Evolutionary conservation across 2,888 invertebrate genomes (phyloP), one percentile per base, ranked within the genome.

Genomic region (Dryococelus australis): DNA sequence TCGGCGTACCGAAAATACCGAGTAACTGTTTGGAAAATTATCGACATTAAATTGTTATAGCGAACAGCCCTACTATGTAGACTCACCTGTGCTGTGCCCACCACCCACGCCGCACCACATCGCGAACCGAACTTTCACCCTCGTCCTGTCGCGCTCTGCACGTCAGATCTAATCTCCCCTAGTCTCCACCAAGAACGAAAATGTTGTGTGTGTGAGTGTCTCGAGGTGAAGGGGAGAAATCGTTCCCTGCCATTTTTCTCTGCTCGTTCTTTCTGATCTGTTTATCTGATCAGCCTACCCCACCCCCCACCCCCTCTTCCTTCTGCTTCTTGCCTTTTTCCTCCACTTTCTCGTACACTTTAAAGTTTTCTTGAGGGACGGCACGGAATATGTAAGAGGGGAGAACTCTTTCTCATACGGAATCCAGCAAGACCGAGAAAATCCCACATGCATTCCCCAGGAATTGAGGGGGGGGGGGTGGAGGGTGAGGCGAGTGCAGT

Each of bases 261-360:
- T n/a, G 65, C 65, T 65, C 6, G 65, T 65, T 65, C 65, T 65
- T 65, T 65, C 65, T 65, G 65, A 65, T 65, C 65, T 65, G 65
- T 65, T 65, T 65, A 65, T 65, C 65, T 65, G 65, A 65, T 65
- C 65, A 65, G 65, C 65, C 12, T 65, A 10, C 24, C 65, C n/a
- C n/a, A n/a, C 65, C 65, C n/a, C 20, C 2, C 2, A 8, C 4
- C 13, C 51, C 51, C 51, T 24, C 65, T 65, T 24, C n/a, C 24
- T 3, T 6, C 16, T 5, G 10, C 65, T 16, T 8, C 24, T 47
- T 8, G 47, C 16, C 8, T 8, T n/a, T n/a, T 24, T 24, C 65
- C 8, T 20, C 65, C 65, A 65, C 65, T 65, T 65, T 6, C 24
- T 65, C 16, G 65, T 51, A 51, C 51, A 51, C 51, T 51, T 51